These are phyloP conservation scores for Charanyca ferruginea DNA, from an alignment of 2,888 invertebrate genomes.

Conservation along the genomic window DNA sequence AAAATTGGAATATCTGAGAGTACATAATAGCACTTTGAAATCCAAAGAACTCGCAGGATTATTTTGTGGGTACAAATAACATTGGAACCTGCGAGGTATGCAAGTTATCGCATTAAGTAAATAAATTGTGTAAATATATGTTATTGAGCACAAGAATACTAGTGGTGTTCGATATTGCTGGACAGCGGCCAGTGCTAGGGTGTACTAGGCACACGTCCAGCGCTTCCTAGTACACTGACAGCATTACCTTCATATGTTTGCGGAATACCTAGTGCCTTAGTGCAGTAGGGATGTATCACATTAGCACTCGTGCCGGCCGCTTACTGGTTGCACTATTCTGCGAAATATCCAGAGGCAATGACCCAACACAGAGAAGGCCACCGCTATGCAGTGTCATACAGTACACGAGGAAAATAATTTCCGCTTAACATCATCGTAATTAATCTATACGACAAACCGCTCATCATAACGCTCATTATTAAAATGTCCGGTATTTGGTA, in stretches of 20 bases:
- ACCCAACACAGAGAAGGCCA: conserved; percentile 62
- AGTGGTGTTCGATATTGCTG: conserved; percentile 72
- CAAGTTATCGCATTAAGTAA: conserved; percentile 49
- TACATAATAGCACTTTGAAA: conserved; percentile 30
- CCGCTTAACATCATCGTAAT: conserved; percentile 67
- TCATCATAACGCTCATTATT: conserved; percentile 45
- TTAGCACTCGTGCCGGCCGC: conserved; percentile 54
- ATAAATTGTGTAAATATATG: conserved; percentile 57
- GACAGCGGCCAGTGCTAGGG: conserved; percentile 77
- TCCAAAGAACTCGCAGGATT: conserved; percentile 30
- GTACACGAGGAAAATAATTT: conserved; percentile 71
- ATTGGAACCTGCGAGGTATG: conserved; percentile 41
- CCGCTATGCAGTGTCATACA: conserved; percentile 66
- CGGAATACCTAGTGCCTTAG: conserved; percentile 76
- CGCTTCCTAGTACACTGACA: conserved; percentile 84
- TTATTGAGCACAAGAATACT: conserved; percentile 61
- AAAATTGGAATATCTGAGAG: conserved; percentile 23
- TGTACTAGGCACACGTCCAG: conserved; percentile 82
- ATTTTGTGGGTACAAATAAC: conserved; percentile 28
- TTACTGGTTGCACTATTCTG: conserved; percentile 69
- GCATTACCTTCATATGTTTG: conserved; percentile 77
- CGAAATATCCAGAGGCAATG: conserved; percentile 70
- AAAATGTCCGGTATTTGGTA: conserved; percentile 67
- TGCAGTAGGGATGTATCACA: conserved; percentile 68
- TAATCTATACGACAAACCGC: conserved; percentile 60